phyloP scores from a whole-genome alignment of 2,888 invertebrate species.

The Thera britannica region DNA sequence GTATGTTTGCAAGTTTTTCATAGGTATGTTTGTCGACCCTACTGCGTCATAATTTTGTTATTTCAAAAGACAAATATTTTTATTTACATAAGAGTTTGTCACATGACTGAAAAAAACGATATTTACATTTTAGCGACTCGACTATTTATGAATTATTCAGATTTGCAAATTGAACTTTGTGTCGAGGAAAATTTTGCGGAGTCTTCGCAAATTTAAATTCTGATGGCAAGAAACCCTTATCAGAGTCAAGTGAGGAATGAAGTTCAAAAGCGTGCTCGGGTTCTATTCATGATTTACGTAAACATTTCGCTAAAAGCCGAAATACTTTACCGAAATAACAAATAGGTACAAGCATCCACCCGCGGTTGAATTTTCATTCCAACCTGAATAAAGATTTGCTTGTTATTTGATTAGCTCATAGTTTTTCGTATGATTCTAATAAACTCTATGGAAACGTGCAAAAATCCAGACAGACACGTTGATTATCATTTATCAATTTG shows the following conservation, averaged over 20 bases:
- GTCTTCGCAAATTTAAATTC: constrained; percentile 52
- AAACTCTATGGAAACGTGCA: too few relatives aligned
- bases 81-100: constrained; percentile 1
- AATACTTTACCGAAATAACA: not conserved
- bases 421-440: too few relatives aligned
- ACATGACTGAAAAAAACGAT: constrained; percentile 27
- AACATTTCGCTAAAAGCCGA: constrained; percentile 4
- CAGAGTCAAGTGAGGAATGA: constrained; percentile 18
- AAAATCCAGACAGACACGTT: constrained; percentile 1
- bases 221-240: constrained; percentile 47
- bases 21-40: not conserved
- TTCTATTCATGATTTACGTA: constrained; percentile 17
- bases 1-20: not conserved
- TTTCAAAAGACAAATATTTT: not conserved
- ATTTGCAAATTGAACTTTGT: constrained; percentile 58
- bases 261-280: constrained; percentile 16
- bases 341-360: too few relatives aligned
- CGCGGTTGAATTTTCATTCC: too few relatives aligned
- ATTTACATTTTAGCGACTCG: constrained; percentile 46
- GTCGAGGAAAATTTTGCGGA: constrained; percentile 57
- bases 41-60: not conserved
- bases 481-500: not conserved
- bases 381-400: too few relatives aligned
- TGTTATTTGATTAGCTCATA: too few relatives aligned
- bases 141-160: constrained; percentile 65